Evolutionary conservation across 2,113 vertebrate species (phyloP).

Genomic region (Cephalopterus ornatus): DNA sequence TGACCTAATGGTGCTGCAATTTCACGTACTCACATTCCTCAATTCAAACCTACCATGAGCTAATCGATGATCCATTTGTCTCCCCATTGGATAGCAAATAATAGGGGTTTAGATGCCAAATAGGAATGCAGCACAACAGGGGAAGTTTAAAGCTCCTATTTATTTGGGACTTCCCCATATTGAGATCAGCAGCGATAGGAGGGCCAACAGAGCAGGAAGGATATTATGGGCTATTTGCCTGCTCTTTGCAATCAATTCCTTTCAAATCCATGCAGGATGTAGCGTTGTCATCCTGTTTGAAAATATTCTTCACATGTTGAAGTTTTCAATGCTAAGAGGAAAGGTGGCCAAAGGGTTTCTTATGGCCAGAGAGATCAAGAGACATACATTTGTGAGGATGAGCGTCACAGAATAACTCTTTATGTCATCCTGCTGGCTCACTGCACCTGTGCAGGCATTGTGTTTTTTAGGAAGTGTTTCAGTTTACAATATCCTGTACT

Average conservation of each 20-base stretch:
- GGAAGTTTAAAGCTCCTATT: conserved; percentile 47
- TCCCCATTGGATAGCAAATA: conserved; percentile 55
- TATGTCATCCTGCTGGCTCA: conserved; percentile 23
- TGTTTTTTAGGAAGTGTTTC: conserved; percentile 53
- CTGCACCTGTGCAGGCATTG: conserved; percentile 59
- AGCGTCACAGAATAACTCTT: conserved; percentile 18
- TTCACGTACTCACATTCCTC: conserved; percentile 22
- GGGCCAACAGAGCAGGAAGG: conserved; percentile 44
- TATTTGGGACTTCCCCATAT: conserved; percentile 54
- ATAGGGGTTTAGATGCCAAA: conserved; percentile 48
- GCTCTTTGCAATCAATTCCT: conserved; percentile 28
- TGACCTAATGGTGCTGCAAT: conserved; percentile 57
- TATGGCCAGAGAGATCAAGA: neutral
- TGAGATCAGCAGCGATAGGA: neutral
- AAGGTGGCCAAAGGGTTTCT: conserved; percentile 27
- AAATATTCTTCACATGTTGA: neutral
- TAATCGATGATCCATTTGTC: conserved; percentile 33
- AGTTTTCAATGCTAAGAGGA: neutral
- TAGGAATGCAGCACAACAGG: neutral
- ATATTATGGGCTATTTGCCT: conserved; percentile 14
- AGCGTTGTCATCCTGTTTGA: conserved; percentile 53
- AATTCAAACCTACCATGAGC: conserved; percentile 36
- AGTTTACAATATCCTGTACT: conserved; percentile 48
- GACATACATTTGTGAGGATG: conserved; percentile 18
- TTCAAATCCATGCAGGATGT: conserved; percentile 16